phyloP scores from a whole-genome alignment of 2,797 vertebrate species.

The Botia kubotai region DNA sequence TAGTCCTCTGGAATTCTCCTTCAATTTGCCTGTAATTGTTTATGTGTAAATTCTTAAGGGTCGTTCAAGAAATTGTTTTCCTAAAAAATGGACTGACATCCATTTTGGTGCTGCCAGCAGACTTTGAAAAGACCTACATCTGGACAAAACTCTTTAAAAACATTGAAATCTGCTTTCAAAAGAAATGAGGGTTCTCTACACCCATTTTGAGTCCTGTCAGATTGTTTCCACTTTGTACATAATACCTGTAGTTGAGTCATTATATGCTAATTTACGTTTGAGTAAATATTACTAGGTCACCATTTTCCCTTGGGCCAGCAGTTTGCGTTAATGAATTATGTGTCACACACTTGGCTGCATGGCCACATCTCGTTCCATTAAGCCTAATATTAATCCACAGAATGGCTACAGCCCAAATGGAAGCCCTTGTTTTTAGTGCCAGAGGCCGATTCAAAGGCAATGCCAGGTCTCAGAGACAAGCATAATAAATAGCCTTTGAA shows the following conservation, averaged over 20 bases:
- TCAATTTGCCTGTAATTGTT: constrained; percentile 57
- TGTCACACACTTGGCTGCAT: constrained; percentile 53
- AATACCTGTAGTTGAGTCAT: constrained; percentile 36
- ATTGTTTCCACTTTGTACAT: constrained; percentile 6
- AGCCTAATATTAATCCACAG: constrained; percentile 45
- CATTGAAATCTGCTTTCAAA: constrained; percentile 34
- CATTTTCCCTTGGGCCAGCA: constrained; percentile 28
- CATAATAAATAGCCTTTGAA: constrained; percentile 47
- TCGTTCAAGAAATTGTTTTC: constrained; percentile 22
- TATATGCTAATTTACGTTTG: constrained; percentile 49
- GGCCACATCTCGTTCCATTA: constrained; percentile 55
- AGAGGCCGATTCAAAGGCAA: constrained; percentile 31
- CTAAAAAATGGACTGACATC: constrained; percentile 16
- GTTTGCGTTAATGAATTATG: constrained; percentile 56
- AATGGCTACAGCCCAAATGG: constrained; percentile 56
- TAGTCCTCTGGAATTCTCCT: constrained; percentile 16
- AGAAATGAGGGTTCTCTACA: not conserved
- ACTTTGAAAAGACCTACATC: constrained; percentile 34
- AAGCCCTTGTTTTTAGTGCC: constrained; percentile 32
- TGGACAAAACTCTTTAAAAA: constrained; percentile 30
- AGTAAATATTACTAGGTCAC: constrained; percentile 48
- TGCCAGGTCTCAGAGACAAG: constrained; percentile 44
- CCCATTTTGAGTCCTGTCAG: not conserved
- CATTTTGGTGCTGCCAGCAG: constrained; percentile 18
- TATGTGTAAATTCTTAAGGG: constrained; percentile 51